Evolutionary conservation across 1,140 invertebrate species (phyloP).

Genomic region (Sitophilus oryzae): DNA sequence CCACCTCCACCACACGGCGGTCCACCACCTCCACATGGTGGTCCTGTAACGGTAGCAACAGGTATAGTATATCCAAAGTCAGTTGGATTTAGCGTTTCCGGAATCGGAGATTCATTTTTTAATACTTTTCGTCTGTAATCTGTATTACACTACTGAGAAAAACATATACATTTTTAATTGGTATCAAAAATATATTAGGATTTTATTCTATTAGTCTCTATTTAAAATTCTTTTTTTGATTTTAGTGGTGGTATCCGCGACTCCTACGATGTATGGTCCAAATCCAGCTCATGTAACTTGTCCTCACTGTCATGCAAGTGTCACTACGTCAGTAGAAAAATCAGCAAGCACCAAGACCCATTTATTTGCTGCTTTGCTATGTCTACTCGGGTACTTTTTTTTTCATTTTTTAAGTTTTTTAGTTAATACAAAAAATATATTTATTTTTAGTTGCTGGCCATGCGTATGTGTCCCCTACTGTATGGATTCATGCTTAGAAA

Average conservation of each 20-base stretch:
- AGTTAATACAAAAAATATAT: too few relatives aligned
- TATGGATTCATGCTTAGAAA: not conserved
- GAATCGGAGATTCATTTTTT: too few relatives aligned
- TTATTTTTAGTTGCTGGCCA: not conserved
- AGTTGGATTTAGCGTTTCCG: too few relatives aligned
- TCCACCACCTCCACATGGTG: not conserved
- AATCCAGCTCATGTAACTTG: not conserved
- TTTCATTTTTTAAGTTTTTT: too few relatives aligned
- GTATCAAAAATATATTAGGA: too few relatives aligned
- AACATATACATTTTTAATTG: too few relatives aligned
- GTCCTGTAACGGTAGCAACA: too few relatives aligned
- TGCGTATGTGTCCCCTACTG: not conserved
- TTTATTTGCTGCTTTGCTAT: not conserved
- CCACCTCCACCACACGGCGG: not conserved
- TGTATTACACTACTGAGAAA: too few relatives aligned
- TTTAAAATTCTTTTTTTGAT: not conserved
- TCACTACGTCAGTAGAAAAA: not conserved
- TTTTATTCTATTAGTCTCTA: too few relatives aligned
- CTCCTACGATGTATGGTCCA: not conserved
- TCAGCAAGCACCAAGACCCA: not conserved
- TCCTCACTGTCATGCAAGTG: not conserved
- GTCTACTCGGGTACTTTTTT: not conserved
- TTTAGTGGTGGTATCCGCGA: not conserved
- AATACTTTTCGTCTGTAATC: too few relatives aligned
- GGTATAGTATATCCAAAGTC: too few relatives aligned